Conservation (phyloP, 2,888 invertebrate genomes). For the Nipponacmea schrenckii region DNA sequence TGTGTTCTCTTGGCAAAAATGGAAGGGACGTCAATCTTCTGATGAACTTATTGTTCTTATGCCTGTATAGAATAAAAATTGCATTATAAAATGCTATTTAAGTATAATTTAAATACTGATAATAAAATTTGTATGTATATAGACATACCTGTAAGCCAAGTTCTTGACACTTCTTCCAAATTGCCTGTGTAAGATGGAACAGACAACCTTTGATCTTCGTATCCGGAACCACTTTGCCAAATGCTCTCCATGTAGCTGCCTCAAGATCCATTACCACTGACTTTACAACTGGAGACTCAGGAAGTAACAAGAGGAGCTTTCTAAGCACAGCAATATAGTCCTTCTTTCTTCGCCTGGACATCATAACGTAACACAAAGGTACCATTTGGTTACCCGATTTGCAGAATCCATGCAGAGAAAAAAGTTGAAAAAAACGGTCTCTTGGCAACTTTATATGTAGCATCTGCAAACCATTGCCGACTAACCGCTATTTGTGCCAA, state of each 20-base stretch:
- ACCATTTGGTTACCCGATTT: background rate
- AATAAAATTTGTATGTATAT: too few relatives aligned
- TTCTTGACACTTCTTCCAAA: too few relatives aligned
- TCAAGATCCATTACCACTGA: background rate
- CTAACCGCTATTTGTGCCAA: too few relatives aligned
- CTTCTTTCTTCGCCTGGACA: background rate
- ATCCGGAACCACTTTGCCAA: background rate
- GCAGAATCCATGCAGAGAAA: background rate
- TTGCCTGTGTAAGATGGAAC: too few relatives aligned
- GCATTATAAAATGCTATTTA: too few relatives aligned
- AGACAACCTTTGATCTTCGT: background rate
- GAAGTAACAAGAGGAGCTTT: background rate
- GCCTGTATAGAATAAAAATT: too few relatives aligned
- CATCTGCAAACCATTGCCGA: slow-evolving; percentile 1
- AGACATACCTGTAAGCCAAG: too few relatives aligned
- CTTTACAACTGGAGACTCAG: background rate
- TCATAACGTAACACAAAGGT: background rate
- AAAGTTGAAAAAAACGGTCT: background rate
- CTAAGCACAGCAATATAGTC: background rate
- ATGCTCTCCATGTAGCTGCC: background rate
- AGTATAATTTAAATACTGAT: too few relatives aligned
- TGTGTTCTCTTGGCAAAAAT: too few relatives aligned
- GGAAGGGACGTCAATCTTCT: too few relatives aligned
- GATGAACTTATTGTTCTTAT: too few relatives aligned
- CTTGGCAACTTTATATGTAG: too few relatives aligned